Percentiles rank a stretch among this genome's conserved stretches.
Evolutionary conservation across 2,797 vertebrate species (phyloP).

Genomic region (Calcarius lapponicus): DNA sequence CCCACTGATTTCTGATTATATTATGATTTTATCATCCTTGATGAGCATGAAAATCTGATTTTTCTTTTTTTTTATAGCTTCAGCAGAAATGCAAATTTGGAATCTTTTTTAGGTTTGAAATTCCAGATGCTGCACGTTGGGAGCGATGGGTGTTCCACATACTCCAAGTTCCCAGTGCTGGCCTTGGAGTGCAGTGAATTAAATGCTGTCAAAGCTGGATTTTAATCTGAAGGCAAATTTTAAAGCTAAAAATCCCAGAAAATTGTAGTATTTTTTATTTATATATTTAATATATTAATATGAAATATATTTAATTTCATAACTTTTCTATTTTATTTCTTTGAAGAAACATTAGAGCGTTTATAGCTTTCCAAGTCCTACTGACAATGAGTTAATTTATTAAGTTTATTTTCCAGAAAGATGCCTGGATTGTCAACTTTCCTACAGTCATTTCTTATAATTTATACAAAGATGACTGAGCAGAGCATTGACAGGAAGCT

Average conservation of each 20-base stretch:
- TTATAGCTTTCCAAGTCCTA: neutral
- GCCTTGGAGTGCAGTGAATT: neutral
- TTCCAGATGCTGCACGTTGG: accelerated
- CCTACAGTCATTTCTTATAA: neutral
- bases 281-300: too few relatives aligned
- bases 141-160: neutral
- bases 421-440: neutral
- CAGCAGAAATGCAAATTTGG: neutral
- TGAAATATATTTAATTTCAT: too few relatives aligned
- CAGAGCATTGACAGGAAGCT: neutral
- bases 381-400: neutral
- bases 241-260: neutral
- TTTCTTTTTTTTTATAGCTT: neutral
- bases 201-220: neutral
- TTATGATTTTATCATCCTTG: neutral
- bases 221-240: neutral
- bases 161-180: neutral
- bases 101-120: neutral
- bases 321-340: neutral
- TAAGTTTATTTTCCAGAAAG: neutral
- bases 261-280: too few relatives aligned
- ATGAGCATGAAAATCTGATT: neutral
- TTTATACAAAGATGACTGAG: neutral
- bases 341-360: neutral
- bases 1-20: neutral